A percentile compares a stretch with the other conserved stretches of the same genome.
Evolutionary conservation across 2,888 invertebrate genomes (phyloP).

Genomic region (Hypena proboscidalis): DNA sequence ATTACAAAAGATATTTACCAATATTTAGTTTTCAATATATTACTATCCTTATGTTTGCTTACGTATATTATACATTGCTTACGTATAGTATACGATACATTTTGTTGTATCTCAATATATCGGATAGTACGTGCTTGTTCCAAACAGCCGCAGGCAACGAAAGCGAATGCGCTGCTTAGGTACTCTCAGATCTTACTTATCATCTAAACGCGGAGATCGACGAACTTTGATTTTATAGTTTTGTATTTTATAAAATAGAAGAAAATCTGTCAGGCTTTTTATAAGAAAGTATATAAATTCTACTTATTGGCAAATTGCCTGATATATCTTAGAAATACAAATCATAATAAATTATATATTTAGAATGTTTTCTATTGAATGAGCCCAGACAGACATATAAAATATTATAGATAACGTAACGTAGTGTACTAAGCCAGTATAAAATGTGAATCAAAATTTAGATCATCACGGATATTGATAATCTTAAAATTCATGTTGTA

Average conservation of each 20-base stretch:
- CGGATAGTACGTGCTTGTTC: constrained; percentile 33
- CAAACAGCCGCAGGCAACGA: constrained; percentile 37
- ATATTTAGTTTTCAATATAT: background rate
- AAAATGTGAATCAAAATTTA: too few relatives aligned
- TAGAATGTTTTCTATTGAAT: too few relatives aligned
- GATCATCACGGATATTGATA: too few relatives aligned
- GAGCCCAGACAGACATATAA: too few relatives aligned
- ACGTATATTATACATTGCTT: constrained; percentile 5
- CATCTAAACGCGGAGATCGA: constrained; percentile 44
- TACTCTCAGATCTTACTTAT: constrained; percentile 38
- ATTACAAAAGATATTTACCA: background rate
- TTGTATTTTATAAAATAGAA: constrained; percentile 29
- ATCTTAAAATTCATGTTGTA: too few relatives aligned
- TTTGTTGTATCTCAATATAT: constrained; percentile 43
- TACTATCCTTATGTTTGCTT: constrained; percentile 1
- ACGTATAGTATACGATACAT: constrained; percentile 33
- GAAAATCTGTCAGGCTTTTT: too few relatives aligned
- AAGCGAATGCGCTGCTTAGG: constrained; percentile 33
- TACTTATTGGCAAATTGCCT: too few relatives aligned
- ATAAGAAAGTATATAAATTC: too few relatives aligned
- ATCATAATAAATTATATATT: too few relatives aligned
- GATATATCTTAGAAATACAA: too few relatives aligned
- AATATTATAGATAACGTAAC: too few relatives aligned
- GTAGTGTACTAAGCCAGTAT: too few relatives aligned
- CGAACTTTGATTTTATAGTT: constrained; percentile 55